A percentile compares a stretch with the other conserved stretches of the same genome.
Evolutionary conservation across 2,113 vertebrate species (phyloP).

Genomic region (Zosterops pallidus): DNA sequence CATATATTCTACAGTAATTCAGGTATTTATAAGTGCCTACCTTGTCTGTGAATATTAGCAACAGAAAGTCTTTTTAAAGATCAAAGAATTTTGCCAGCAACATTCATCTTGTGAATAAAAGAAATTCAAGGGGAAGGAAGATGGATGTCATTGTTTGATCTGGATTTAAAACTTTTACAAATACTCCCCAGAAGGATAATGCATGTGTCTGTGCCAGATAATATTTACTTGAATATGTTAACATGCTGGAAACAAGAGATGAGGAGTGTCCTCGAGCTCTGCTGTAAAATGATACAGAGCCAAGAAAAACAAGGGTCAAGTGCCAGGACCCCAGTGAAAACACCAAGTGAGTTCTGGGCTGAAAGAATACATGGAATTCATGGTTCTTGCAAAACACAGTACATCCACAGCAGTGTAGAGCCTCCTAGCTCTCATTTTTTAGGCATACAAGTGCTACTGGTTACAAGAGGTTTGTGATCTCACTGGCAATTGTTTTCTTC

Average conservation of each 20-base stretch:
- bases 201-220: neutral
- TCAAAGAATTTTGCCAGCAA: slow-evolving; percentile 12
- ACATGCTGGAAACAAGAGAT: slow-evolving; percentile 43
- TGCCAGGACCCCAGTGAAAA: slow-evolving; percentile 47
- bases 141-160: slow-evolving; percentile 30
- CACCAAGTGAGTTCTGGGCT: neutral
- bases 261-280: neutral
- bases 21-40: neutral
- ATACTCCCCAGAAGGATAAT: slow-evolving; percentile 4
- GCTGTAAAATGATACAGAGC: slow-evolving; percentile 33
- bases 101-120: slow-evolving; percentile 9
- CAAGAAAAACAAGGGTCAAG: slow-evolving; percentile 55
- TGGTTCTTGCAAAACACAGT: neutral
- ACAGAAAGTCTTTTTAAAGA: slow-evolving; percentile 3
- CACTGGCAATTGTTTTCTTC: neutral
- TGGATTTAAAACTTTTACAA: slow-evolving; percentile 22
- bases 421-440: neutral
- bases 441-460: neutral
- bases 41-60: neutral
- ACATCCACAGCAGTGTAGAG: neutral
- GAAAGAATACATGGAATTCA: neutral
- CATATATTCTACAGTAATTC: neutral
- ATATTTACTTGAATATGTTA: slow-evolving; percentile 55
- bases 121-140: neutral
- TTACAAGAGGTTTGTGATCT: neutral